These are phyloP conservation scores for Eulemur rubriventer DNA, from an alignment of 2,797 vertebrate genomes.

Conservation along the genomic window DNA sequence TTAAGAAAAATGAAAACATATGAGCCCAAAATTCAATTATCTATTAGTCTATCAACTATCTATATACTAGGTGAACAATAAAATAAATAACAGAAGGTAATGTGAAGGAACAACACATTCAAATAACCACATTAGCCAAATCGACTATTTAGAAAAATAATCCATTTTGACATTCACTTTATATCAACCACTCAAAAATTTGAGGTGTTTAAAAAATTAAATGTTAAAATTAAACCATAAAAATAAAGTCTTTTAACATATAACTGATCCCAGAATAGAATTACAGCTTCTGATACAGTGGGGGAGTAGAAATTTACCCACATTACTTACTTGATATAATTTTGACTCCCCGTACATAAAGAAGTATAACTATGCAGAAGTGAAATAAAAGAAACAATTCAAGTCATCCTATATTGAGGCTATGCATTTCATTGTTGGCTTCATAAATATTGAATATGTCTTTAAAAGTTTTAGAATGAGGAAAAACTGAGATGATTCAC, in stretches of 20 bases:
- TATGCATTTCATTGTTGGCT: neutral
- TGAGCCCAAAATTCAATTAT: neutral
- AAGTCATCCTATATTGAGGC: neutral
- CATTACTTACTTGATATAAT: neutral
- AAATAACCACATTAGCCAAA: slow-evolving; percentile 10
- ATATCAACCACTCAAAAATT: neutral
- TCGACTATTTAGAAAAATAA: neutral
- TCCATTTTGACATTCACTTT: neutral
- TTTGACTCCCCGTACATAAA: neutral
- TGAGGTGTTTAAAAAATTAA: neutral
- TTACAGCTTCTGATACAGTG: neutral
- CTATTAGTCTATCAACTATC: neutral
- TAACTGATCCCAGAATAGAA: neutral
- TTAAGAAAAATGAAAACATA: neutral
- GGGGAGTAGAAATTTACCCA: neutral
- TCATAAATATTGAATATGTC: neutral
- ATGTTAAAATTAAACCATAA: neutral
- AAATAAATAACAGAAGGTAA: neutral
- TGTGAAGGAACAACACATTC: neutral
- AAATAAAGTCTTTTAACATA: neutral
- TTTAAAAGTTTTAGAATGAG: neutral
- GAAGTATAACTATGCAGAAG: neutral
- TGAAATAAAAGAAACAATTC: neutral
- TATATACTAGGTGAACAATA: neutral
- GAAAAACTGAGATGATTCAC: neutral